Conservation (phyloP, 1,140 invertebrate species). For the Amphibalanus amphitrite region DNA sequence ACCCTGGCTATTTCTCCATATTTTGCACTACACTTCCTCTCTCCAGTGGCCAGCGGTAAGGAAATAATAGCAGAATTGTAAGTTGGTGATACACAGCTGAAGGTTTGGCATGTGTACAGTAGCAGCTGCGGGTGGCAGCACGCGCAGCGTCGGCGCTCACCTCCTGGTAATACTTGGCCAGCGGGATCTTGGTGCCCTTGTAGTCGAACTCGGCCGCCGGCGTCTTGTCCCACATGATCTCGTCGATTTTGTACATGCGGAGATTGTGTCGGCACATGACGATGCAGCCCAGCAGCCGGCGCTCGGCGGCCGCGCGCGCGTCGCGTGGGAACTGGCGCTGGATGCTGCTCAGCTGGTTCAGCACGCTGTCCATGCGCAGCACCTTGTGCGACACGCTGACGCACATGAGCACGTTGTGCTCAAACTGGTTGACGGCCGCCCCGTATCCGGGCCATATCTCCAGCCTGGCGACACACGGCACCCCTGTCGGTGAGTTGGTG, state of each 20-base stretch:
- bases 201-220: conserved; percentile 22
- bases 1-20: no score
- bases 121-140: no score
- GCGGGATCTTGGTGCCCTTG: not conserved
- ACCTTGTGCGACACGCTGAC: conserved; percentile 70
- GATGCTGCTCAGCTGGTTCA: not conserved
- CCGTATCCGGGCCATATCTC: conserved; percentile 80
- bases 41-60: no score
- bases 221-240: conserved; percentile 50
- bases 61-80: no score
- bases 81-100: no score
- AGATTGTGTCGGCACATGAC: conserved; percentile 89
- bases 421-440: conserved; percentile 61
- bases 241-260: conserved; percentile 71
- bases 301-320: conserved; percentile 36
- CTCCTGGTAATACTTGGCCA: not conserved
- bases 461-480: conserved; percentile 29
- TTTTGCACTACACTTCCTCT: no score
- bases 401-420: conserved; percentile 70
- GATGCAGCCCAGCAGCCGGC: conserved; percentile 42
- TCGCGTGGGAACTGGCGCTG: conserved; percentile 17
- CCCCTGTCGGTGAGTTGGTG: no score
- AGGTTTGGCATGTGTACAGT: no score
- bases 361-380: conserved; percentile 55
- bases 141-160: no score